Percentiles rank a stretch among this genome's conserved stretches.
These are phyloP conservation scores for Drosophila parabipectinata DNA, from an alignment of 1,140 invertebrate genomes.

Conservation along the genomic window DNA sequence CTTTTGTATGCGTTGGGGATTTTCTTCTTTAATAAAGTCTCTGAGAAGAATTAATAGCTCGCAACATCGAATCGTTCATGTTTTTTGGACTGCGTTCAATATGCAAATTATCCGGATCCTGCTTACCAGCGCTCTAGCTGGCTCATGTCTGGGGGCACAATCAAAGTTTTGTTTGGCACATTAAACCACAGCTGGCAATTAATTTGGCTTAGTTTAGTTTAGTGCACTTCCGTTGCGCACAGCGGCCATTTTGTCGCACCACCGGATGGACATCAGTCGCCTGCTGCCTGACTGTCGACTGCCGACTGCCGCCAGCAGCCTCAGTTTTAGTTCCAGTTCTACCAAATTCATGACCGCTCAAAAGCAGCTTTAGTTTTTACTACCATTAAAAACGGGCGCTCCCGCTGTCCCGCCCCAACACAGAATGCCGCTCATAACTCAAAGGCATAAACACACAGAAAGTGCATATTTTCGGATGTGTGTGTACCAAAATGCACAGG, in stretches of 20 bases:
- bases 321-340: slow-evolving; percentile 18
- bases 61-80: slow-evolving; percentile 48
- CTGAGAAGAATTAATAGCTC: slow-evolving; percentile 30
- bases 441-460: slow-evolving; percentile 66
- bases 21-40: slow-evolving; percentile 36
- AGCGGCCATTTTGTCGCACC: slow-evolving; percentile 75
- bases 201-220: slow-evolving; percentile 81
- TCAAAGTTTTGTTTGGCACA: slow-evolving; percentile 79
- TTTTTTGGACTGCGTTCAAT: slow-evolving; percentile 27
- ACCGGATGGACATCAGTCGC: slow-evolving; percentile 63
- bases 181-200: slow-evolving; percentile 75
- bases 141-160: slow-evolving; percentile 49
- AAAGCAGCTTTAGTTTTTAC: slow-evolving; percentile 81
- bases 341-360: slow-evolving; percentile 64
- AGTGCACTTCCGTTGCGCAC: slow-evolving; percentile 78
- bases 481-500: neutral
- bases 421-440: slow-evolving; percentile 74
- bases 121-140: slow-evolving; percentile 5
- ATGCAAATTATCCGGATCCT: slow-evolving; percentile 54
- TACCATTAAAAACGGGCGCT: slow-evolving; percentile 71
- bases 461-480: slow-evolving; percentile 17
- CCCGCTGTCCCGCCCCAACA: slow-evolving; percentile 26
- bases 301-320: slow-evolving; percentile 21
- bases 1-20: slow-evolving; percentile 12
- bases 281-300: slow-evolving; percentile 19